Evolutionary conservation across 1,140 invertebrate genomes (phyloP).

Genomic region (Thalassaphorura encarpata): DNA sequence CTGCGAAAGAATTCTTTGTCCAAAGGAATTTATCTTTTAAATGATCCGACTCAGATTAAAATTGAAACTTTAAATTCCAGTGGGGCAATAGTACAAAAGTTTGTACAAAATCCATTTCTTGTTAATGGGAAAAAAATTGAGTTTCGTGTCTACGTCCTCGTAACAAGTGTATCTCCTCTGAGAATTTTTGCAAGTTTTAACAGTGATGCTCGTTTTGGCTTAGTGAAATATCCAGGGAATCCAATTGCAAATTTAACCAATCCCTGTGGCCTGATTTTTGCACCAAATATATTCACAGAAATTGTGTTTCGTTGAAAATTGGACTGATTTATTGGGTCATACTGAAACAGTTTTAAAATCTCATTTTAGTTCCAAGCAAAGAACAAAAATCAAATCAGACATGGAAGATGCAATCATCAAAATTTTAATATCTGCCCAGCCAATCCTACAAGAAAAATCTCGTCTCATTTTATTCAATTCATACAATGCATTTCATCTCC

Average conservation of each 20-base stretch:
- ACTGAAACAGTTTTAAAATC: not conserved
- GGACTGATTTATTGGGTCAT: not conserved
- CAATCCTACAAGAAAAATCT: not conserved
- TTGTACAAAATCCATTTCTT: not conserved
- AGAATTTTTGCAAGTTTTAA: not conserved
- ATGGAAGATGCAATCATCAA: not conserved
- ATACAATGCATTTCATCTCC: not conserved
- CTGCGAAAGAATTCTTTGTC: too few species aligned
- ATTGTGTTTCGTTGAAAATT: not conserved
- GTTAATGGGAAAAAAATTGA: not conserved
- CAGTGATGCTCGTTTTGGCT: not conserved
- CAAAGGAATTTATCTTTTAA: too few species aligned
- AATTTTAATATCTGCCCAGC: not conserved
- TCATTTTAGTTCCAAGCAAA: not conserved
- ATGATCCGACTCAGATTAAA: too few species aligned
- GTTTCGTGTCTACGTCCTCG: not conserved
- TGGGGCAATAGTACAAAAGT: not conserved
- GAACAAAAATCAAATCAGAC: not conserved
- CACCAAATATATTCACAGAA: not conserved
- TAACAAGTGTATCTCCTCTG: not conserved
- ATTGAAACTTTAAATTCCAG: too few species aligned
- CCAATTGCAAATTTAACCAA: not conserved
- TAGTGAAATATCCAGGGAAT: too few species aligned
- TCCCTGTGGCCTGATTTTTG: not conserved
- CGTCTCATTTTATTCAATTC: not conserved